These are phyloP conservation scores for Oncorhynchus gorbuscha DNA, from an alignment of 2,113 vertebrate species.

Conservation along the genomic window DNA sequence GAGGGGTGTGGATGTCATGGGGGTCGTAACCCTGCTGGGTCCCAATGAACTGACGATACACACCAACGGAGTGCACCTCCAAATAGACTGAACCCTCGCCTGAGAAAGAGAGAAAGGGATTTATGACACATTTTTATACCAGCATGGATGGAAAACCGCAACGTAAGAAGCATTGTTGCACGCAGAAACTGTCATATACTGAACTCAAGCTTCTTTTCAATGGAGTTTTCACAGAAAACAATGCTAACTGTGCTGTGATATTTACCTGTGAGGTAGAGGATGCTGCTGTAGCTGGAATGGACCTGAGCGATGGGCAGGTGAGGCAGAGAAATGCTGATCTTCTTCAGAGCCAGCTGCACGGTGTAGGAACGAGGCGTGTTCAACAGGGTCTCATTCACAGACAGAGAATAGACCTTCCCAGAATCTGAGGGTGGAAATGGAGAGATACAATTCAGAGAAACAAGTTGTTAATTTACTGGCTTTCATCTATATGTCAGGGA, in stretches of 20 bases:
- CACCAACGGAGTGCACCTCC: conserved; percentile 66
- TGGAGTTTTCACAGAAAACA: not conserved
- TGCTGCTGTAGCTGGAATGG: conserved; percentile 67
- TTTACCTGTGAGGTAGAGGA: conserved; percentile 67
- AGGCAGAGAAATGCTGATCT: conserved; percentile 60
- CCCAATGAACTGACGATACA: conserved; percentile 72
- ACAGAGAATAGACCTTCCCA: conserved; percentile 71
- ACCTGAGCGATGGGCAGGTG: conserved; percentile 59
- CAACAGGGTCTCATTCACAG: conserved; percentile 69
- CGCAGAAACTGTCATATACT: not conserved
- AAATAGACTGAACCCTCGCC: conserved; percentile 67
- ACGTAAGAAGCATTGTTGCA: not conserved
- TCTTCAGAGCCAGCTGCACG: conserved; percentile 62
- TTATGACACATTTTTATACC: not conserved
- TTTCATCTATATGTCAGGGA: not conserved
- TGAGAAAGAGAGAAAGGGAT: conserved; percentile 26
- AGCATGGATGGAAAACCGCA: not conserved
- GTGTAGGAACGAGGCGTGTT: conserved; percentile 66
- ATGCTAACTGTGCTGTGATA: not conserved
- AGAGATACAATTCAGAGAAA: not conserved
- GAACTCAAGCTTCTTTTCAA: not conserved
- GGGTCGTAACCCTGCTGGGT: conserved; percentile 67
- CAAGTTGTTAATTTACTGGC: too few relatives aligned
- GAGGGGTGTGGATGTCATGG: conserved; percentile 59
- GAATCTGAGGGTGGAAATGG: conserved; percentile 52